Evolutionary conservation across 2,797 vertebrate species (phyloP), one percentile per base, ranked within the genome.

Genomic region (Gephyroberyx darwinii): DNA sequence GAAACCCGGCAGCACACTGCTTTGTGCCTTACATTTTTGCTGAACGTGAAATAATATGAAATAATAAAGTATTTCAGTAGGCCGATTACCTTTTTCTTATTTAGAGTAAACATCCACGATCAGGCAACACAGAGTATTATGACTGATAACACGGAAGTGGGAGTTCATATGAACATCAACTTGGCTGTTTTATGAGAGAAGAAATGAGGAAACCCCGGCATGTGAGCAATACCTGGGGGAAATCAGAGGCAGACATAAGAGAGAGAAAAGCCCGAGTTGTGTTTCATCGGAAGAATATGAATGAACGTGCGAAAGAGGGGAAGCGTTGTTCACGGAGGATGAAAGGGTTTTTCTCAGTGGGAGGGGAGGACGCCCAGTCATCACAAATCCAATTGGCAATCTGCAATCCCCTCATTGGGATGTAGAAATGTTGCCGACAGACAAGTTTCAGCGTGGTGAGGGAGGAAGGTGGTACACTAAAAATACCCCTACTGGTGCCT

Each of bases 271-370:
- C 41, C 19, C 17, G n/a, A 43, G 57, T 31, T 37, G 65, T 13
- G 71, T 80, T 84, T 84, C 71, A 84, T 89, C 71, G 69, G 8
- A 80, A 69, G 81, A 80, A 83, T 75, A 82, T 75, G 75, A 84
- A 89, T 86, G 70, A 86, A 85, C 63, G 69, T 1, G 47, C 64
- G 77, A 79, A 76, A 70, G 62, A 80, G 47, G 47, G 51, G 62
- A 57, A 20, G 59, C 69, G 54, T 67, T 55, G 77, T 80, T 80
- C 65, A 73, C 39, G 35, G 55, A 72, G 64, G 76, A 80, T 69
- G 67, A 81, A 86, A 87, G 75, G 54, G 45, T 76, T 78, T 63
- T 51, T 71, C 61, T 73, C 65, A 50, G 47, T 65, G 7, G 13
- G 69, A 74, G 37, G 30, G 20, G 50, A 39, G 45, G 57, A 43